phyloP scores from a whole-genome alignment of 2,797 vertebrate genomes.

The Sebastes nivosus region DNA sequence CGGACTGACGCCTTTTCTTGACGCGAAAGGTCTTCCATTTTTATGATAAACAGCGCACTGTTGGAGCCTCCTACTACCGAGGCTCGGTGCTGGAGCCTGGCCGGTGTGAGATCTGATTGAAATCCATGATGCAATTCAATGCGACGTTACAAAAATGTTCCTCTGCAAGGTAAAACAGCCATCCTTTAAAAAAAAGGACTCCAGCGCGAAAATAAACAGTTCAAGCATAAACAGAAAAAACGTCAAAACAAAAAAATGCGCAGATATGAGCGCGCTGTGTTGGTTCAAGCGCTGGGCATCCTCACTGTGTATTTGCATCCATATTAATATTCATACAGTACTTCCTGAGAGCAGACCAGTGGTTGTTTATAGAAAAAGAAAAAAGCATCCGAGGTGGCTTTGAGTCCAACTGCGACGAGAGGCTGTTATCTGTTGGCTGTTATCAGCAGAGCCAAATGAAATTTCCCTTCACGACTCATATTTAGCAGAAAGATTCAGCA shows the following conservation, averaged over 20 bases:
- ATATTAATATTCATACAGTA: slow-evolving; percentile 78
- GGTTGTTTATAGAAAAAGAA: slow-evolving; percentile 36
- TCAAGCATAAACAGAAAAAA: slow-evolving; percentile 8
- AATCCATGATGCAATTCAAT: slow-evolving; percentile 78
- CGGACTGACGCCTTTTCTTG: slow-evolving; percentile 74
- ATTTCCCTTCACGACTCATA: slow-evolving; percentile 4
- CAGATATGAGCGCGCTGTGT: slow-evolving; percentile 62
- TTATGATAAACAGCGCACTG: slow-evolving; percentile 68
- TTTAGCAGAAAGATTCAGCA: slow-evolving; percentile 15
- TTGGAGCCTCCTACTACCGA: slow-evolving; percentile 28
- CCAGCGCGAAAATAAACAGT: slow-evolving; percentile 42
- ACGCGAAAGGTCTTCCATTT: slow-evolving; percentile 80
- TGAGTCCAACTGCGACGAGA: slow-evolving; percentile 58
- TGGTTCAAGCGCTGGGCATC: slow-evolving; percentile 72
- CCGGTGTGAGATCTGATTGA: slow-evolving; percentile 61
- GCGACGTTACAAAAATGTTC: slow-evolving; percentile 74
- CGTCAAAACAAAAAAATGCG: slow-evolving; percentile 68
- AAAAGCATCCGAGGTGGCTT: slow-evolving; percentile 39
- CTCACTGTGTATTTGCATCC: slow-evolving; percentile 68
- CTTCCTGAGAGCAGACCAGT: slow-evolving; percentile 63
- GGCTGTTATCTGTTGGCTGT: slow-evolving; percentile 39
- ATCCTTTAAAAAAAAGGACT: slow-evolving; percentile 25
- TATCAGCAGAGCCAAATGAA: slow-evolving; percentile 28
- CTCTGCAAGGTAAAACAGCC: slow-evolving; percentile 53
- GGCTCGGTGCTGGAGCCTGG: slow-evolving; percentile 47